phyloP scores from a whole-genome alignment of 2,888 invertebrate species.

The Eupelmus urozonus region DNA sequence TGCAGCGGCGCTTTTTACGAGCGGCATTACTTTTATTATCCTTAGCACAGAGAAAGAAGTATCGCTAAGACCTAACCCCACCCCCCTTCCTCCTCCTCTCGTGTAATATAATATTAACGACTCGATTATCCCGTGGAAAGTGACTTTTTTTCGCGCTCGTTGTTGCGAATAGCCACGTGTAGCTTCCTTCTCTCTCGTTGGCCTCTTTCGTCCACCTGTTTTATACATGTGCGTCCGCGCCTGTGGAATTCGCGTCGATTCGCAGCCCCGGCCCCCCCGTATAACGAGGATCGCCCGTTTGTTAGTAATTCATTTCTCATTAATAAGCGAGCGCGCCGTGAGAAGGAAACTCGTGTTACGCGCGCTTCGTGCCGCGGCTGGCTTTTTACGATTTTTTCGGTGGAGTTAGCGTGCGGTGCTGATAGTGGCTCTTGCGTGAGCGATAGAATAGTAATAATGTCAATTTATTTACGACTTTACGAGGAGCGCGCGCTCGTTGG shows the following conservation, averaged over 20 bases:
- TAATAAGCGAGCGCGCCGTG: neutral
- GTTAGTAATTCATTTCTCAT: slow-evolving; percentile 6
- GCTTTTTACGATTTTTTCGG: too few relatives aligned
- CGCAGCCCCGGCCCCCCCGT: neutral
- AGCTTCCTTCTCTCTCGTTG: too few relatives aligned
- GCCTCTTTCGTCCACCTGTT: neutral
- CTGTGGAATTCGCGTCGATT: neutral
- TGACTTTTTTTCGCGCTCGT: slow-evolving; percentile 35
- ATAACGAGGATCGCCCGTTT: neutral
- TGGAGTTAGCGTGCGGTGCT: too few relatives aligned
- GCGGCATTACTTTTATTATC: slow-evolving; percentile 69
- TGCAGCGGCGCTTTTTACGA: slow-evolving; percentile 65
- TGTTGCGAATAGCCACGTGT: neutral
- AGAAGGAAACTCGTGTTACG: neutral
- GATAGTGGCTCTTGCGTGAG: too few relatives aligned
- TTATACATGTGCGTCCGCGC: neutral
- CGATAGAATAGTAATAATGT: too few relatives aligned
- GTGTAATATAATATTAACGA: slow-evolving; percentile 63
- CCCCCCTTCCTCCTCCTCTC: too few relatives aligned
- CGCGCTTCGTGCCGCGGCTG: too few relatives aligned
- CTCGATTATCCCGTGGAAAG: slow-evolving; percentile 61
- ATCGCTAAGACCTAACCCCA: slow-evolving; percentile 56
- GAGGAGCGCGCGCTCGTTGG: too few relatives aligned
- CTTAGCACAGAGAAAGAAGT: slow-evolving; percentile 61
- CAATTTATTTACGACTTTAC: too few relatives aligned